Evolutionary conservation across 2,888 invertebrate species (phyloP).

Genomic region (Caenorhabditis japonica): DNA sequence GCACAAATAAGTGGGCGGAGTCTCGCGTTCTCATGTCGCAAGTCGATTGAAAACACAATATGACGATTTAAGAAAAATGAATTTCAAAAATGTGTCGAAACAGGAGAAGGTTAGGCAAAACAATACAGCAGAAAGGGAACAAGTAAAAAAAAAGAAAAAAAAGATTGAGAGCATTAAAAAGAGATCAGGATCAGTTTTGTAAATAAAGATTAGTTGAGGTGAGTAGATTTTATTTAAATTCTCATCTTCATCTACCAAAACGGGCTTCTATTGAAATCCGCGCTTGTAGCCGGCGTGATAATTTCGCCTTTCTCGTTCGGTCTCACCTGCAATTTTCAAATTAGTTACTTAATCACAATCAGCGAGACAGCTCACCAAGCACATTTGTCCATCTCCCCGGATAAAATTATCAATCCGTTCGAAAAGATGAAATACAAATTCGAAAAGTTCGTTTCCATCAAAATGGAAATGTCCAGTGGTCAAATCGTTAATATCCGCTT

Average conservation of each 20-base stretch:
- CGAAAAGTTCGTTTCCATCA: neutral
- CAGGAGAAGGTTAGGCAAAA: no score
- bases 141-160: no score
- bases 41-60: constrained; percentile 4
- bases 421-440: constrained; percentile 22
- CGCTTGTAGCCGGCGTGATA: neutral
- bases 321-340: neutral
- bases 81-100: no score
- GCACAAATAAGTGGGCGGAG: no score
- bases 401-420: constrained; percentile 3
- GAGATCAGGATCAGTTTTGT: no score
- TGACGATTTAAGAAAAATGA: no score
- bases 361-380: constrained; percentile 5
- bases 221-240: neutral
- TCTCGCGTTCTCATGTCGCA: no score
- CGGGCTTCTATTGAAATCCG: constrained; percentile 17
- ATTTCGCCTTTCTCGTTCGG: neutral
- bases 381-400: constrained; percentile 3
- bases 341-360: neutral
- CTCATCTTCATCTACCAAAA: constrained; percentile 26
- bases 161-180: no score
- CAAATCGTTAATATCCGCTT: constrained; percentile 16
- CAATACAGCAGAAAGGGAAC: no score
- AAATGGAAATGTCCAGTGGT: constrained; percentile 32
- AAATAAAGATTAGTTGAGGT: neutral